Evolutionary conservation across 2,888 invertebrate species (phyloP).

Genomic region (Rhamphomyia laevipes): DNA sequence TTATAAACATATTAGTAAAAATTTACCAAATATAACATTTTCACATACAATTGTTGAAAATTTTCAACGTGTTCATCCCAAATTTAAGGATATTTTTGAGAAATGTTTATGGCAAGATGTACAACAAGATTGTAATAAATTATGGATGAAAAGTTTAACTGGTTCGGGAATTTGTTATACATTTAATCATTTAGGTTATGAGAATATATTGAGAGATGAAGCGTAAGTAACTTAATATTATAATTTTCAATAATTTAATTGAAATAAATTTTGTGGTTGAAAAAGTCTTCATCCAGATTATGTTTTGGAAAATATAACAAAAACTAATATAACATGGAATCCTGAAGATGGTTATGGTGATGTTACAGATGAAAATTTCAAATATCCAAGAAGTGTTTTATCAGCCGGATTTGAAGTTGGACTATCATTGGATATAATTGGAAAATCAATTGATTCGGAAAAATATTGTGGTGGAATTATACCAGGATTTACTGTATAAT

Average conservation of each 20-base stretch:
- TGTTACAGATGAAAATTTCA: conserved; percentile 5
- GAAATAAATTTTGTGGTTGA: neutral
- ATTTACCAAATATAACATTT: neutral
- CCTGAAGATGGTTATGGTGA: conserved; percentile 20
- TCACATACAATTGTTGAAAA: conserved; percentile 1
- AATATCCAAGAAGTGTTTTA: conserved; percentile 19
- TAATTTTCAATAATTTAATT: neutral
- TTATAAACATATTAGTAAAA: neutral
- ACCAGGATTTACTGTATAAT: conserved; percentile 39
- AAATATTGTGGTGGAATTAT: conserved; percentile 40
- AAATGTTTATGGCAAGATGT: conserved; percentile 5
- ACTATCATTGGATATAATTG: conserved; percentile 38
- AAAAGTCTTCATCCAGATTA: conserved; percentile 3
- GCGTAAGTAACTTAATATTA: neutral
- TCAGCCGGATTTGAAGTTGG: conserved; percentile 30
- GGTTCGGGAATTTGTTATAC: conserved; percentile 7
- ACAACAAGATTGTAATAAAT: neutral
- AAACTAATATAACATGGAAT: conserved; percentile 16
- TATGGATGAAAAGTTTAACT: conserved; percentile 4
- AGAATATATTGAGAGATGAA: conserved; percentile 2
- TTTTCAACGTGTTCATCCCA: neutral
- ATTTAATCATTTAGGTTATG: conserved; percentile 6
- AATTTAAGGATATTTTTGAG: conserved; percentile 2
- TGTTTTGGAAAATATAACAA: neutral
- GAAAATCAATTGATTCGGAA: conserved; percentile 38